Evolutionary conservation across 2,113 vertebrate genomes (phyloP).

Genomic region (Uria lomvia): DNA sequence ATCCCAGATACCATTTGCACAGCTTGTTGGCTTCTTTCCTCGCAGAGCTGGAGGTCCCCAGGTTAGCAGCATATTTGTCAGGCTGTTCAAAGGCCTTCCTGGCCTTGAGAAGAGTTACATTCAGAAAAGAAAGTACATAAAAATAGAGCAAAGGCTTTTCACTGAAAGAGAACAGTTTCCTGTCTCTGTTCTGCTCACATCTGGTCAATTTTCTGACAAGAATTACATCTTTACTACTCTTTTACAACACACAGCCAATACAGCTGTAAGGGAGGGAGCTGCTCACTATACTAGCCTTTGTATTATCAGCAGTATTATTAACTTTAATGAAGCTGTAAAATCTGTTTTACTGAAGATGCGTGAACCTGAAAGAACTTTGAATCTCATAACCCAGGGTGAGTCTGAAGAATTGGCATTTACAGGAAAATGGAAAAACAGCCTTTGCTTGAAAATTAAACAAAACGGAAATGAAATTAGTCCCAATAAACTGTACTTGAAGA

Average conservation of each 20-base stretch:
- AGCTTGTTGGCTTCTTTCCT: not conserved
- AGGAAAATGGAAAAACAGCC: not conserved
- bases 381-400: not conserved
- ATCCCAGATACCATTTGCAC: not conserved
- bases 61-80: not conserved
- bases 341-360: not conserved
- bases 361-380: not conserved
- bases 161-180: constrained; percentile 1
- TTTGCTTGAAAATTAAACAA: constrained; percentile 7
- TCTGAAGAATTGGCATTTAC: not conserved
- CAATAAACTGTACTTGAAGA: not conserved
- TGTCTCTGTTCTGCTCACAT: not conserved
- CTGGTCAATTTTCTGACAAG: constrained; percentile 18
- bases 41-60: not conserved
- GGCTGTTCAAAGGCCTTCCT: not conserved
- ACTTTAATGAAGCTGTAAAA: not conserved
- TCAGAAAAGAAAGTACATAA: not conserved
- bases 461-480: not conserved
- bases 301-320: not conserved
- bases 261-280: not conserved
- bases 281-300: not conserved
- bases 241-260: not conserved
- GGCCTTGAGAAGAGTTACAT: not conserved
- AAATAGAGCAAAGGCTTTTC: not conserved
- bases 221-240: not conserved